phyloP scores from a whole-genome alignment of 2,797 vertebrate species.

The Pteronotus mesoamericanus region DNA sequence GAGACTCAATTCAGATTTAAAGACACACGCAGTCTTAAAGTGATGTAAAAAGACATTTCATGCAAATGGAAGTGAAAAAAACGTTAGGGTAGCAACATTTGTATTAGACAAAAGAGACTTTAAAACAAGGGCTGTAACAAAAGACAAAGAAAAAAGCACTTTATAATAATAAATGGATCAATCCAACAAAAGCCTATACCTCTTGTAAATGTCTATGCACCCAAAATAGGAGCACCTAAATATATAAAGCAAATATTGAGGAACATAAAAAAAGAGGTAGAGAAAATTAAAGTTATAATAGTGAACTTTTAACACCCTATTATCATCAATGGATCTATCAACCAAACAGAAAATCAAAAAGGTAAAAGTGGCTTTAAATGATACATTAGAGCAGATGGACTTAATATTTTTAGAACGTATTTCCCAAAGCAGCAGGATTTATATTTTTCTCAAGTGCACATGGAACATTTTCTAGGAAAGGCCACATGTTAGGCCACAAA shows the following conservation, averaged over 20 bases:
- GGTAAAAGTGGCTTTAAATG: neutral
- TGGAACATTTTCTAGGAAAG: neutral
- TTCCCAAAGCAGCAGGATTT: neutral
- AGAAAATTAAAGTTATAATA: neutral
- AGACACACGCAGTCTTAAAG: neutral
- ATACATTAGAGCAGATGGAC: neutral
- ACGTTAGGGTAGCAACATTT: neutral
- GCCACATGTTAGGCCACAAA: neutral
- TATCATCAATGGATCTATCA: neutral
- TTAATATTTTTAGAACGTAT: neutral
- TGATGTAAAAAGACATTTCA: neutral
- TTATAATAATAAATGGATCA: neutral
- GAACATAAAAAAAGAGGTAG: neutral
- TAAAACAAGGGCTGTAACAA: neutral
- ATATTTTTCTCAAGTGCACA: neutral
- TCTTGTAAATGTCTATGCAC: neutral
- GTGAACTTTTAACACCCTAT: neutral
- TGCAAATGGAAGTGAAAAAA: neutral
- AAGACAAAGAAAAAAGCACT: neutral
- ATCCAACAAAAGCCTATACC: neutral
- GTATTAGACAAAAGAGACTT: neutral
- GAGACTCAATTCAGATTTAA: neutral
- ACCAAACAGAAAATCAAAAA: neutral
- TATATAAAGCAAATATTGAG: neutral
- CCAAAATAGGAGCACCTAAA: neutral